Evolutionary conservation across 1,140 invertebrate genomes (phyloP).

Genomic region (Achroia grisella): DNA sequence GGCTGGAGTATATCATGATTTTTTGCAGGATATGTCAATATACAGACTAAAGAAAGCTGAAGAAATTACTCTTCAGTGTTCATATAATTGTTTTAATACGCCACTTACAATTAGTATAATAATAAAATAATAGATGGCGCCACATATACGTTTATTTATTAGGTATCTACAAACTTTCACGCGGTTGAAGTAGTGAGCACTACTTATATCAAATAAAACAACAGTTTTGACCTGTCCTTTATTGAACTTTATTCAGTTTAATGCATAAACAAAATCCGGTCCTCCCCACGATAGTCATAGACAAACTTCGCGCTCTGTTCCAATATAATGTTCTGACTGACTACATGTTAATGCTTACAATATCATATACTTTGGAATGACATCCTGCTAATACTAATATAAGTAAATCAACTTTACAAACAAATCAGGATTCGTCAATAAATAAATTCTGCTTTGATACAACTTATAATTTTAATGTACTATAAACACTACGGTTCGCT

Average conservation of each 20-base stretch:
- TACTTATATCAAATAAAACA: slow-evolving; percentile 26
- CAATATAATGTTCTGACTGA: background rate
- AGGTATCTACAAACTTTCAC: no score
- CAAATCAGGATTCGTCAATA: slow-evolving; percentile 50
- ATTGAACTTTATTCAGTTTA: slow-evolving; percentile 66
- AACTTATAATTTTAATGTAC: no score
- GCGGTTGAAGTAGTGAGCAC: background rate
- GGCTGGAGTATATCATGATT: no score
- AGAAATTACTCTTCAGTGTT: no score
- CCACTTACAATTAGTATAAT: no score
- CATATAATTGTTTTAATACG: no score
- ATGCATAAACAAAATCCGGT: slow-evolving; percentile 67
- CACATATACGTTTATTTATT: no score
- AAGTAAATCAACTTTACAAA: slow-evolving; percentile 53
- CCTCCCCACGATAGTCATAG: slow-evolving; percentile 20
- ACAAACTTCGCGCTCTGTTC: background rate
- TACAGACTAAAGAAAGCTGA: no score
- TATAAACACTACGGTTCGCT: slow-evolving; percentile 14
- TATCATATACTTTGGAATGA: slow-evolving; percentile 63
- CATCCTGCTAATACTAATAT: slow-evolving; percentile 46
- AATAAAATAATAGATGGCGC: no score
- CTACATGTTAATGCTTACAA: slow-evolving; percentile 17
- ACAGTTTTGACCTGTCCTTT: slow-evolving; percentile 56
- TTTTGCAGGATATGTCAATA: no score
- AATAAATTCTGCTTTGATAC: slow-evolving; percentile 60